These are phyloP conservation scores for Trachelipus rathkii DNA, from an alignment of 1,140 invertebrate genomes.

Conservation along the genomic window DNA sequence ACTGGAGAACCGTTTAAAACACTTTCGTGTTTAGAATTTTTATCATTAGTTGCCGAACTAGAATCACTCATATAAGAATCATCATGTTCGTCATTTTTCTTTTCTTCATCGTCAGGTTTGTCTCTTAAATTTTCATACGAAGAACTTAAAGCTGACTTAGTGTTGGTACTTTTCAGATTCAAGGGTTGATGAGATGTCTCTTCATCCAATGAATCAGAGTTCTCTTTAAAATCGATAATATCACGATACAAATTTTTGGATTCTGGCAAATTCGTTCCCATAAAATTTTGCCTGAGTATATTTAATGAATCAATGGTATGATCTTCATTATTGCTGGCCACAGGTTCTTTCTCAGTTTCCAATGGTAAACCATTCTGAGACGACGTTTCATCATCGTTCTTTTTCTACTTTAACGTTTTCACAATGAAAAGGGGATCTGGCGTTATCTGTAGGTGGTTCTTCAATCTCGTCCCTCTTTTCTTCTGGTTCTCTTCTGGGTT, in stretches of 20 bases:
- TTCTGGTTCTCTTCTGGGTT: constrained; percentile 15
- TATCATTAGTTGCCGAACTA: not conserved
- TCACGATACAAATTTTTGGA: not conserved
- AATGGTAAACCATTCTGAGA: not conserved
- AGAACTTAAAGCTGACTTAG: not conserved
- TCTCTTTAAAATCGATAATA: constrained; percentile 1
- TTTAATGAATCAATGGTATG: not conserved
- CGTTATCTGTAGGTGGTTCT: not conserved
- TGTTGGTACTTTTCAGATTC: not conserved
- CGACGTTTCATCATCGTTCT: not conserved
- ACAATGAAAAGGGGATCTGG: not conserved
- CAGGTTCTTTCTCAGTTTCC: not conserved
- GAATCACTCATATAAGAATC: not conserved
- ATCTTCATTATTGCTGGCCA: not conserved
- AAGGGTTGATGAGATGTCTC: not conserved
- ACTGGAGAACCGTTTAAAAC: not conserved
- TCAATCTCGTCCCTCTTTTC: not conserved
- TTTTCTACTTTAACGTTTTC: not conserved
- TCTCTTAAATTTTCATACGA: not conserved
- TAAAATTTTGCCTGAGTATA: not conserved
- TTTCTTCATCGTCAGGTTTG: not conserved
- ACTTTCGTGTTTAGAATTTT: not conserved
- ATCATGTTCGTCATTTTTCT: not conserved
- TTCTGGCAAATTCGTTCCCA: not conserved
- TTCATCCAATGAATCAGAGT: not conserved